These are phyloP conservation scores for Menura novaehollandiae DNA, from an alignment of 2,113 vertebrate genomes.

Conservation along the genomic window DNA sequence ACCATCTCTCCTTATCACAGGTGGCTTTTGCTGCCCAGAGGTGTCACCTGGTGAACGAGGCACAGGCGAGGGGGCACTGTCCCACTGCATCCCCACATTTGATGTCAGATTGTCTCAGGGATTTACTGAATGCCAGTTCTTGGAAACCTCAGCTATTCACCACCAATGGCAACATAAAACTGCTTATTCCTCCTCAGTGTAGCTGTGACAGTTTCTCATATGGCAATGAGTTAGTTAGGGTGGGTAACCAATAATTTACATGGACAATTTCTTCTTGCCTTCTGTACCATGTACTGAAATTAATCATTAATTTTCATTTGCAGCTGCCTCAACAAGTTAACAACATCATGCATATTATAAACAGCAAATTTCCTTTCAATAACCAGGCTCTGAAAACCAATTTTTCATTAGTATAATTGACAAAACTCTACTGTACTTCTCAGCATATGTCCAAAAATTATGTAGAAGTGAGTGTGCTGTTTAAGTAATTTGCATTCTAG, in stretches of 20 bases:
- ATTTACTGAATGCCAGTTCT: neutral
- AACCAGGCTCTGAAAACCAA: neutral
- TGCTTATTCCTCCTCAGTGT: neutral
- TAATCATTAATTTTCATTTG: neutral
- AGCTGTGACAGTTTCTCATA: neutral
- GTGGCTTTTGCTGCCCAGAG: neutral
- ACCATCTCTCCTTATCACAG: neutral
- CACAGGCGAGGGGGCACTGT: neutral
- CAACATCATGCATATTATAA: neutral
- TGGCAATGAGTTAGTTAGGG: neutral
- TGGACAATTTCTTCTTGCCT: neutral
- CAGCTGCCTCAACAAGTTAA: neutral
- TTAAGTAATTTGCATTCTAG: neutral
- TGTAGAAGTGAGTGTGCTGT: neutral
- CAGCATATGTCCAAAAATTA: neutral
- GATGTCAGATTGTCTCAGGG: neutral
- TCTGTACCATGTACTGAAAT: neutral
- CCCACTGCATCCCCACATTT: accelerated
- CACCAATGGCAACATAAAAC: accelerated
- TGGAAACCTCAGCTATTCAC: neutral
- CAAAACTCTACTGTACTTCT: neutral
- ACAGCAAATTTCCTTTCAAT: neutral
- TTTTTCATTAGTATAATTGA: neutral
- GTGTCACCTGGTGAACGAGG: neutral
- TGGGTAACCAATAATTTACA: neutral